phyloP scores from a whole-genome alignment of 2,888 invertebrate genomes.

The Cistogaster globosa region DNA sequence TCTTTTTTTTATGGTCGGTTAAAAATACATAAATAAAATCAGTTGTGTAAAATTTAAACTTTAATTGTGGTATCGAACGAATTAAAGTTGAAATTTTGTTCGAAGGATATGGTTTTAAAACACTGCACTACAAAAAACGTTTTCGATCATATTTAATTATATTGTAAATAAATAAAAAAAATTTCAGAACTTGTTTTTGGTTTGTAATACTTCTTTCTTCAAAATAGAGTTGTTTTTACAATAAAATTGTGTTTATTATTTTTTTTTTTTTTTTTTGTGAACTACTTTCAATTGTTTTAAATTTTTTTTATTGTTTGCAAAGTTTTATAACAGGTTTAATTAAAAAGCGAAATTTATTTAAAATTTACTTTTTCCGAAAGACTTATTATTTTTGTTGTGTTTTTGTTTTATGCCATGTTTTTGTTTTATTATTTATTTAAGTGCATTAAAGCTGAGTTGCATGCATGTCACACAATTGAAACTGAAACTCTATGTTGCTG shows the following conservation, averaged over 20 bases:
- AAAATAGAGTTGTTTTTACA: slow-evolving; percentile 11
- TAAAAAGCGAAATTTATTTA: slow-evolving; percentile 68
- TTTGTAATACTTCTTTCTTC: slow-evolving; percentile 23
- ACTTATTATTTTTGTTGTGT: slow-evolving; percentile 25
- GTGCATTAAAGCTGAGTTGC: slow-evolving; percentile 33
- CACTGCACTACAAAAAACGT: too few relatives aligned
- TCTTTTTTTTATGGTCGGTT: too few relatives aligned
- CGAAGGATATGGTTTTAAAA: too few relatives aligned
- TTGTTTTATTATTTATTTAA: slow-evolving; percentile 14
- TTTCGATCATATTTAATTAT: too few relatives aligned
- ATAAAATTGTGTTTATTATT: slow-evolving; percentile 1
- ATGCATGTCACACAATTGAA: slow-evolving; percentile 52
- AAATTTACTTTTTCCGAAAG: slow-evolving; percentile 24
- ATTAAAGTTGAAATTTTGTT: too few relatives aligned
- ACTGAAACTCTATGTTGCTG: slow-evolving; percentile 21
- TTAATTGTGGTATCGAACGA: too few relatives aligned
- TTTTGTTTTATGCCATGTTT: not conserved
- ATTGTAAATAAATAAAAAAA: too few relatives aligned
- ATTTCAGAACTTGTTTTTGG: not conserved
- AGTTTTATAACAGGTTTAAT: slow-evolving; percentile 63
- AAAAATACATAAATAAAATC: too few relatives aligned
- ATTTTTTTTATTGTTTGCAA: slow-evolving; percentile 14
- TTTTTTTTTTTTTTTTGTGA: slow-evolving; percentile 14
- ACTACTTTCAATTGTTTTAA: slow-evolving; percentile 67
- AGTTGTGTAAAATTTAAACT: too few relatives aligned